These are phyloP conservation scores for Sialis fuliginosa DNA, from an alignment of 2,888 invertebrate species.

Conservation along the genomic window DNA sequence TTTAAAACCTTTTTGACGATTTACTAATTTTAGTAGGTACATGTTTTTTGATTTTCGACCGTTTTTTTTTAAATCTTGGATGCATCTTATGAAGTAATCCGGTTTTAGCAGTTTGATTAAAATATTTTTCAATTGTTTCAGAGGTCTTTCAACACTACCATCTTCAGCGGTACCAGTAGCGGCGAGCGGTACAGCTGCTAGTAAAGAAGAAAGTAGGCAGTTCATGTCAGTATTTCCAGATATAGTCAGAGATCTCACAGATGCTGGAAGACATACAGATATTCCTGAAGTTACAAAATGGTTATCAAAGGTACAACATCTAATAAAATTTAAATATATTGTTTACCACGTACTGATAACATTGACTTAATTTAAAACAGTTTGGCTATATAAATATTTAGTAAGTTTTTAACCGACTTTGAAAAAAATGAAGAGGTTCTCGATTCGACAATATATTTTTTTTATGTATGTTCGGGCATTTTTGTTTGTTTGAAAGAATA, in stretches of 20 bases:
- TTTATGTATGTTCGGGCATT: too few relatives aligned
- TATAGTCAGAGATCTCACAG: constrained; percentile 66
- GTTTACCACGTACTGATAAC: background rate
- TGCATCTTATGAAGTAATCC: too few relatives aligned
- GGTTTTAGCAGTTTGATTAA: background rate
- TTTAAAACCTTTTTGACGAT: too few relatives aligned
- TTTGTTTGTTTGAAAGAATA: background rate
- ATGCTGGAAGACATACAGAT: constrained; percentile 54
- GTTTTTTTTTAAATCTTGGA: too few relatives aligned
- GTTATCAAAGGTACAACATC: constrained; percentile 50
- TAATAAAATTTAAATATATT: background rate
- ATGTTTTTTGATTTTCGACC: too few relatives aligned
- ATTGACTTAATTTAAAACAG: background rate
- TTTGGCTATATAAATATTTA: background rate
- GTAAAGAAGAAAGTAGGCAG: constrained; percentile 70
- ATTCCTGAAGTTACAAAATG: constrained; percentile 65
- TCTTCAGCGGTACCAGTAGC: constrained; percentile 39
- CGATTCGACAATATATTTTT: too few relatives aligned
- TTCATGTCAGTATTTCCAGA: constrained; percentile 82
- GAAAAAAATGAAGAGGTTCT: too few relatives aligned
- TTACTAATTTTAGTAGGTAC: too few relatives aligned
- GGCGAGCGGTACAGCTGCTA: constrained; percentile 38
- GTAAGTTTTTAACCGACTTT: background rate
- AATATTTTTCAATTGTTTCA: constrained; percentile 13
- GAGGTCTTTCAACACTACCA: constrained; percentile 39